Conservation (phyloP, 2,888 invertebrate species). For the Drosophila rubida region DNA sequence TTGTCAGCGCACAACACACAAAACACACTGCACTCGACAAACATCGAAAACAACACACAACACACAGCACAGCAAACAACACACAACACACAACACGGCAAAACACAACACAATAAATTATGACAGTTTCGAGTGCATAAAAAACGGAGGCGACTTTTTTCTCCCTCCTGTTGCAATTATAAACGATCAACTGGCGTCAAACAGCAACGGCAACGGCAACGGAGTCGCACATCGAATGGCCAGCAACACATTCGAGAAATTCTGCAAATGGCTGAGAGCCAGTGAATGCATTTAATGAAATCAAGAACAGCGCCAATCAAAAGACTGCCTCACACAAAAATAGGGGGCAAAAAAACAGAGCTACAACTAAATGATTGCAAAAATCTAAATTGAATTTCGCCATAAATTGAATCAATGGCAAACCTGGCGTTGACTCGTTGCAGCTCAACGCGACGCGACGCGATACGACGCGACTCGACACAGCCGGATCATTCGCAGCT, state of each 20-base stretch:
- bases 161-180: constrained; percentile 50
- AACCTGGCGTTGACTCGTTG: constrained; percentile 20
- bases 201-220: no score
- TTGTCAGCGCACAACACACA: constrained; percentile 58
- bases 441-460: background rate
- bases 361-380: constrained; percentile 77
- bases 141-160: constrained; percentile 26
- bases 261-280: constrained; percentile 63
- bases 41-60: constrained; percentile 28
- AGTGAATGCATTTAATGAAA: constrained; percentile 73
- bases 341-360: constrained; percentile 26
- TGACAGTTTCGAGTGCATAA: constrained; percentile 73
- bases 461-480: background rate
- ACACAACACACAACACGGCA: constrained; percentile 24
- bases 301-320: constrained; percentile 54
- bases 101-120: constrained; percentile 65
- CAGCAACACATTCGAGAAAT: constrained; percentile 60
- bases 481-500: constrained; percentile 51
- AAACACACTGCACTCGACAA: constrained; percentile 20
- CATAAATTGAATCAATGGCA: constrained; percentile 76
- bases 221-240: constrained; percentile 41
- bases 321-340: constrained; percentile 28
- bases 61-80: constrained; percentile 19
- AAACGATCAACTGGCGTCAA: constrained; percentile 64
- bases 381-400: constrained; percentile 81